Conservation (phyloP, 2,797 vertebrate species). For the Takifugu rubripes region DNA sequence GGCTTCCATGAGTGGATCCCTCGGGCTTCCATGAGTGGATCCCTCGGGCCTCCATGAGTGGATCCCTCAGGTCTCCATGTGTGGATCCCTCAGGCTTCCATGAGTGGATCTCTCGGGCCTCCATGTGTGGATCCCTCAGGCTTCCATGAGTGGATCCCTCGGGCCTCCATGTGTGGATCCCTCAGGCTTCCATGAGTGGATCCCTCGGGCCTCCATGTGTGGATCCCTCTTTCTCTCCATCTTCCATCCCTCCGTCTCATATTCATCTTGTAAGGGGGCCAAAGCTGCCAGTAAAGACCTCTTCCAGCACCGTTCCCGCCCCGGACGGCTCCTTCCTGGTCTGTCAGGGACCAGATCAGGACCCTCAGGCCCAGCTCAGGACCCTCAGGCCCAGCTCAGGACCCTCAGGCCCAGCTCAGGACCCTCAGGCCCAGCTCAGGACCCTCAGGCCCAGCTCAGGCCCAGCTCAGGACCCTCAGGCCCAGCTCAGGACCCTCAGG, state of each 20-base stretch:
- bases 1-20: constrained; percentile 40
- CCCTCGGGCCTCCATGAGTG: constrained; percentile 11
- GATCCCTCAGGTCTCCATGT: constrained; percentile 49
- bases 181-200: too few relatives aligned
- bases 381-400: too few relatives aligned
- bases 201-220: constrained; percentile 13
- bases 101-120: not conserved
- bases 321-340: constrained; percentile 44
- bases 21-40: too few relatives aligned
- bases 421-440: constrained; percentile 65
- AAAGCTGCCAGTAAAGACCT: constrained; percentile 28
- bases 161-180: constrained; percentile 44
- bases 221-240: constrained; percentile 22
- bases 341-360: constrained; percentile 81
- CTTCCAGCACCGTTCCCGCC: constrained; percentile 7
- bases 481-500: too few relatives aligned
- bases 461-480: too few relatives aligned
- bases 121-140: not conserved
- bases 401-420: too few relatives aligned
- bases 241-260: constrained; percentile 28
- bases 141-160: constrained; percentile 37
- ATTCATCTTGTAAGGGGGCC: constrained; percentile 27
- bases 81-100: constrained; percentile 48
- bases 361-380: too few relatives aligned
- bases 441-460: too few relatives aligned